These are phyloP conservation scores for Pseudomyrmex pallidus DNA, from an alignment of 1,140 invertebrate genomes.

Conservation along the genomic window DNA sequence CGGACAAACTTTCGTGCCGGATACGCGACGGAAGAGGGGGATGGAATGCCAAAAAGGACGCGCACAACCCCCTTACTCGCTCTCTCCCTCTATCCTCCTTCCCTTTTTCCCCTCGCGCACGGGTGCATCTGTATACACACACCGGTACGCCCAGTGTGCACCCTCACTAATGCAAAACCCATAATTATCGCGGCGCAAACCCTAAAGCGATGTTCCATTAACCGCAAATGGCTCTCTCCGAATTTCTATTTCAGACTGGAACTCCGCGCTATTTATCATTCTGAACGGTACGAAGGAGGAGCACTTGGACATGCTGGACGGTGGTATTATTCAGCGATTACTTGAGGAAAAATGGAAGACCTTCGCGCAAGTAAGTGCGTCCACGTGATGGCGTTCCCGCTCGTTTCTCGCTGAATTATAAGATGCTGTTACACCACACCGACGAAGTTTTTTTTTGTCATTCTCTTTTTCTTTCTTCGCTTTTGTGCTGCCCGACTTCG, in stretches of 20 bases:
- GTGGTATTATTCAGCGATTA: conserved; percentile 98
- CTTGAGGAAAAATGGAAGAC: conserved; percentile 99
- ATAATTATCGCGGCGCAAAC: conserved; percentile 68
- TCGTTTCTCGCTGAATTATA: conserved; percentile 51
- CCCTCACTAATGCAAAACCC: conserved; percentile 67
- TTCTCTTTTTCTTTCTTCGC: neutral
- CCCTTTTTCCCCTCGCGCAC: no score
- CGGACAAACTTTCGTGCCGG: conserved; percentile 63
- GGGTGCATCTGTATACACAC: conserved; percentile 36
- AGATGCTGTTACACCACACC: conserved; percentile 8
- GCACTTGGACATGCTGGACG: conserved; percentile 99
- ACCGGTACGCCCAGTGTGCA: neutral
- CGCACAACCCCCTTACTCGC: conserved; percentile 15
- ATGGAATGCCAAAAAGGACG: conserved; percentile 55
- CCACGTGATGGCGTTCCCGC: conserved; percentile 67
- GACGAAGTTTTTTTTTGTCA: neutral
- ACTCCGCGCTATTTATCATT: conserved; percentile 99
- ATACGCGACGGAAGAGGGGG: conserved; percentile 30
- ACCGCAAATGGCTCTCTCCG: conserved; percentile 71
- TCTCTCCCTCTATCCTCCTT: no score
- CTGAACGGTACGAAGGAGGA: conserved; percentile 98
- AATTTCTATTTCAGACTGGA: conserved; percentile 93
- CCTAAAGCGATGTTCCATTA: conserved; percentile 75
- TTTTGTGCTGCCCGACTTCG: neutral
- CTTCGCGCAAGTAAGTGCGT: conserved; percentile 93